phyloP scores from a whole-genome alignment of 1,140 invertebrate species.

The Bathynomus jamesi region DNA sequence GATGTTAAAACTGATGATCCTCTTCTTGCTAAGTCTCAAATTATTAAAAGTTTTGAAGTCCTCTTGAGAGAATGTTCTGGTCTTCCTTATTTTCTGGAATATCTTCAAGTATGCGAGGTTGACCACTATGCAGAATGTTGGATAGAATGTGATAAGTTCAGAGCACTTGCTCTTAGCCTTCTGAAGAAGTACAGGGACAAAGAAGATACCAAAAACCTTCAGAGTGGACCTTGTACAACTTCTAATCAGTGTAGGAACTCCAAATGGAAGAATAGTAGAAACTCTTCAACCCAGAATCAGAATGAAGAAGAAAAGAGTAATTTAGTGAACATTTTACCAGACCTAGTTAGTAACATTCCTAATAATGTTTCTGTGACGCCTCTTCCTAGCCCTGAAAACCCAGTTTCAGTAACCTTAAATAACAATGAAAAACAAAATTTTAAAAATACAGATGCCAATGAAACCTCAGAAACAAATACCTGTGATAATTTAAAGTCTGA shows the following conservation, averaged over 20 bases:
- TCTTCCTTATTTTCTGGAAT: neutral
- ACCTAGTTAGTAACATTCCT: neutral
- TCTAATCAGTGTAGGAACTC: neutral
- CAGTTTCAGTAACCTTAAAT: no score
- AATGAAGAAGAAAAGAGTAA: neutral
- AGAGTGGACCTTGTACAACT: neutral
- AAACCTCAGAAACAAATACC: neutral
- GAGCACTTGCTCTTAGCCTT: neutral
- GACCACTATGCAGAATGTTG: neutral
- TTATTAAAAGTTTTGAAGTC: neutral
- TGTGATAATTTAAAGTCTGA: neutral
- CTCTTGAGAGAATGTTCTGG: neutral
- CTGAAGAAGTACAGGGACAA: neutral
- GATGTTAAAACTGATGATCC: neutral
- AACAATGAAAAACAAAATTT: no score
- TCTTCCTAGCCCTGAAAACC: neutral
- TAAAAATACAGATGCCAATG: no score
- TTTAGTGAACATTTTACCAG: neutral
- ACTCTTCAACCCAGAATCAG: neutral
- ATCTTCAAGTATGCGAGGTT: neutral
- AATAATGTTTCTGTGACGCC: neutral
- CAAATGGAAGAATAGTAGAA: neutral
- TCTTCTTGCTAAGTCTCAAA: neutral
- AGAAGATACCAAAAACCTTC: neutral
- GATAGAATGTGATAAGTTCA: neutral